phyloP scores from a whole-genome alignment of 2,113 vertebrate genomes.

The Aythya baeri region DNA sequence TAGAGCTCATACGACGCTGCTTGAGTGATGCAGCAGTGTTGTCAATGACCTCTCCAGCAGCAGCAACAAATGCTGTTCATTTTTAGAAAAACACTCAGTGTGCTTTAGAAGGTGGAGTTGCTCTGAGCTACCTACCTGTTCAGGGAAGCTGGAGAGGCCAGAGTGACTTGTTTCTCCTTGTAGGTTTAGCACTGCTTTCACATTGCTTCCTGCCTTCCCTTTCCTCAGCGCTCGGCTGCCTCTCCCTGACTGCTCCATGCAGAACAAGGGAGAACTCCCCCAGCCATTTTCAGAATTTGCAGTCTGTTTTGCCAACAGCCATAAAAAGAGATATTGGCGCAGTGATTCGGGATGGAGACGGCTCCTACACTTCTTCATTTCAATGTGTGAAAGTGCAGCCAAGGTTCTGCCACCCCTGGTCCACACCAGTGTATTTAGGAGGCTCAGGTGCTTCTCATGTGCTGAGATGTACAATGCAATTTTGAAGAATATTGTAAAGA shows the following conservation, averaged over 20 bases:
- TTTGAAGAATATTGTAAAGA: neutral
- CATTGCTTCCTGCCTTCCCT: neutral
- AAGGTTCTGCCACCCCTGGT: neutral
- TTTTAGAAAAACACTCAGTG: accelerated
- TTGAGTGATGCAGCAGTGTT: neutral
- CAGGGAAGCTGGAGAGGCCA: neutral
- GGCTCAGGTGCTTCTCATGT: neutral
- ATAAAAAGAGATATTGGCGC: neutral
- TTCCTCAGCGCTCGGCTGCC: neutral
- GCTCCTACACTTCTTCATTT: neutral
- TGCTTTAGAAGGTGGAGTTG: neutral
- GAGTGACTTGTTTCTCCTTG: accelerated
- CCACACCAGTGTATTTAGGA: neutral
- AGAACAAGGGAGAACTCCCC: neutral
- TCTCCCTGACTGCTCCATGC: neutral
- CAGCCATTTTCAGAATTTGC: neutral
- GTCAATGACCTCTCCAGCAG: neutral
- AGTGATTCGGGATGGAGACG: neutral
- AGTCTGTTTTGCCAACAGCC: neutral
- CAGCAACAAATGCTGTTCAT: neutral
- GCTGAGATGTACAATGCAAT: neutral
- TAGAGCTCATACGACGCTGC: neutral
- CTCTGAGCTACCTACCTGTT: neutral
- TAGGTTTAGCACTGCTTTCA: accelerated
- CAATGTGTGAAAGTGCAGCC: neutral